Base-by-base conservation (phyloP, 2,797 vertebrate species). In the Peromyscus attwateri region DNA sequence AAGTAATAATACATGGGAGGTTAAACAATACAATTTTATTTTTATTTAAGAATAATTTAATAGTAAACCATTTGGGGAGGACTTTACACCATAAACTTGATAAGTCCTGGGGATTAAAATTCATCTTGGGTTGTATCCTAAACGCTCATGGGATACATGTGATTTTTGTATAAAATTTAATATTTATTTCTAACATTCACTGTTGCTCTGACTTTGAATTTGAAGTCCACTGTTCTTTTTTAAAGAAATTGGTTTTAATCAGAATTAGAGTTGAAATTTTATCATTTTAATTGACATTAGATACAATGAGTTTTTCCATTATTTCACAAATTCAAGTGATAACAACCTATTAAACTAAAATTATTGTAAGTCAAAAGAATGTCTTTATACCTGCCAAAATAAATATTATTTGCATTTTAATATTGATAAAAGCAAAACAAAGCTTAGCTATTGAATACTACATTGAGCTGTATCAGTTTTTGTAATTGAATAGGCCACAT, bases 11-110 rank as follows among this genome's bases (percentile, higher is more conserved):
- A 87, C 89, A 85, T 89, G 52, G 3, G 23, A 92, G 60, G 6
- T 89, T 92, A 19, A 49, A 68, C 87, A 81, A 1, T 34, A 37
- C 6, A 43, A 85, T 89, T 81, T 87, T 92, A 49, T 37, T 82
- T 92, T 93, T 82, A 84, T 75, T 91, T 96, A 68, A 21, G 25
- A 81, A 6, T 0, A 75, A 46, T 89, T 94, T 89, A 89, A 11
- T 34, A 73, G 75, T 70, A 89, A 83, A 60, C 49, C 95, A 80
- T 83, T 25, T 46, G 17, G 27, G 6, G 11, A 31, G 27, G 46
- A 55, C 5, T 64, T 89, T 43, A 87, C 0, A 37, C 40, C 37
- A 62, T 4, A 62, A 21, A 64, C 25, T 0, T 12, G 12, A 46
- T 70, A 83, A 62, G 55, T 49, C 16, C 16, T 52, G 10, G 70